Percentiles rank a stretch among this genome's conserved stretches.
Evolutionary conservation across 1,140 invertebrate genomes (phyloP).

Genomic region (Polypedilum pembai): DNA sequence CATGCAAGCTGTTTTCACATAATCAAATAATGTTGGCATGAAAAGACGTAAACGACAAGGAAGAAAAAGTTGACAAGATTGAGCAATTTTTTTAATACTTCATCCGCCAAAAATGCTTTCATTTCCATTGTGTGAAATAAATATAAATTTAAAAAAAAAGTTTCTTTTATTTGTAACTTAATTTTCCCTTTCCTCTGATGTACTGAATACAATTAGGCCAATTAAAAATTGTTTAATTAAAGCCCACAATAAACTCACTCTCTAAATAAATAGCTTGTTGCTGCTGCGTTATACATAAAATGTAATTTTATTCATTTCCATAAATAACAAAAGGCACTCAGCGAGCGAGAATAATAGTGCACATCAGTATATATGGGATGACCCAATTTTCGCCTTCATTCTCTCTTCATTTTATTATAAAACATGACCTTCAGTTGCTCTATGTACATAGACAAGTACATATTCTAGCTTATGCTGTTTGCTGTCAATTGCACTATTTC

Average conservation of each 20-base stretch:
- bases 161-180: background rate
- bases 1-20: background rate
- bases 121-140: background rate
- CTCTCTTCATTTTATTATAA: background rate
- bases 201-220: background rate
- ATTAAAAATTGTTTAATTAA: conserved; percentile 17
- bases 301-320: background rate
- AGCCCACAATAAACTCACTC: background rate
- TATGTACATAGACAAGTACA: background rate
- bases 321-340: background rate
- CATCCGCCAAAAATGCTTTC: background rate
- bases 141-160: no score
- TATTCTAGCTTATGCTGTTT: background rate
- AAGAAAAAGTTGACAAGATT: background rate
- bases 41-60: background rate
- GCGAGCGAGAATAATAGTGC: background rate
- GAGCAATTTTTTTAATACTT: background rate
- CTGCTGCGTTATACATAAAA: background rate
- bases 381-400: conserved; percentile 4
- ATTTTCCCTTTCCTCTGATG: background rate
- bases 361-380: background rate
- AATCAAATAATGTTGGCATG: background rate
- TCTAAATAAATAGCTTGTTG: background rate
- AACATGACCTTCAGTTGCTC: background rate
- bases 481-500: background rate